Base-by-base conservation (phyloP, 2,797 vertebrate species). In the Enteromius thamalakanensis region DNA sequence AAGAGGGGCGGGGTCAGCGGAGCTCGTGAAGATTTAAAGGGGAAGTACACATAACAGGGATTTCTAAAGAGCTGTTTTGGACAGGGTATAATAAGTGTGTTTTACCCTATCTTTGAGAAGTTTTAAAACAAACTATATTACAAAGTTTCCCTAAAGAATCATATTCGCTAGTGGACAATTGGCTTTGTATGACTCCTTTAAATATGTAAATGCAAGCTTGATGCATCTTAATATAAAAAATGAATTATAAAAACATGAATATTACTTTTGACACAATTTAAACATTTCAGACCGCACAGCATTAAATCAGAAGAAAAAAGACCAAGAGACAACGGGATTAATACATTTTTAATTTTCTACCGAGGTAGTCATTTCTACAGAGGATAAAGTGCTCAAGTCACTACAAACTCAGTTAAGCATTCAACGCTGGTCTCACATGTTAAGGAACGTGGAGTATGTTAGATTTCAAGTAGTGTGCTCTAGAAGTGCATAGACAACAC, bases 301-400 rank as follows among this genome's bases (percentile, higher is more conserved):
- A 21, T 55, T 64, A 32, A 49, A 49, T 23, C 15, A 29, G n/a
- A 42, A 58, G 29, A 70, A 69, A 58, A 58, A 12, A 55, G 2
- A 34, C 53, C 26, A 45, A 42, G 10, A 62, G 14, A 49, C n/a
- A 23, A 5, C 3, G 2, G 21, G 32, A 64, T 29, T 40, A 37
- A 37, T 11, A 21, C 0, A 0, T 21, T 51, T 34, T 76, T 75
- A 7, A 68, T 82, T 76, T 53, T 55, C 60, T 82, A 65, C 58
- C 3, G 45, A 67, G 80, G 71, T 75, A 76, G 80, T 76, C 11
- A 40, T 75, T 64, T 75, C 70, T 82, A 82, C 80, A 76, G 79
- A 71, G 68, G 42, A 62, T 81, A 42, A 45, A 74, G 80, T 81
- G 55, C 70, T 53, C 5, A 60, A 23, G 8, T 74, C 42, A 72